Conservation (phyloP, 1,140 invertebrate genomes). For the Drosophila truncata region DNA sequence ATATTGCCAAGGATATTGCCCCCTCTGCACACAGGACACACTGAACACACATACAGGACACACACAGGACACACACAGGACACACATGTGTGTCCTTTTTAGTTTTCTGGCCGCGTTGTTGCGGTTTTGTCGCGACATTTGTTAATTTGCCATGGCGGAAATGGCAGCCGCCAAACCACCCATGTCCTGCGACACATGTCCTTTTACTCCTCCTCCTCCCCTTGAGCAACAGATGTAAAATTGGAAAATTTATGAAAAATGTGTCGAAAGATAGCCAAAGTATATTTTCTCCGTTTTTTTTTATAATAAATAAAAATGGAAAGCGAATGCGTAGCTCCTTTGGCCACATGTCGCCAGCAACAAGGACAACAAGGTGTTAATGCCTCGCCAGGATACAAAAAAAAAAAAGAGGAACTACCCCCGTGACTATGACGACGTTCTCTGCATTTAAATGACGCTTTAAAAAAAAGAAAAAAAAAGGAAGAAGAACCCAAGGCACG, state of each 20-base stretch:
- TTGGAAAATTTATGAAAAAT: slow-evolving; percentile 50
- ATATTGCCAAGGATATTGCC: slow-evolving; percentile 58
- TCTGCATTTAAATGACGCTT: slow-evolving; percentile 79
- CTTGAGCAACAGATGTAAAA: slow-evolving; percentile 41
- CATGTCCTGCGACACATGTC: slow-evolving; percentile 60
- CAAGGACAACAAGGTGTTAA: slow-evolving; percentile 81
- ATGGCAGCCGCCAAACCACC: slow-evolving; percentile 42
- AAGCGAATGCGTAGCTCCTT: slow-evolving; percentile 6
- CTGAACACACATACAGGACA: neutral
- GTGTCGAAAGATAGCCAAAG: slow-evolving; percentile 31
- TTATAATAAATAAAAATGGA: slow-evolving; percentile 48
- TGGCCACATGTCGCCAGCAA: slow-evolving; percentile 64
- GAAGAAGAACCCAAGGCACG: slow-evolving; percentile 7
- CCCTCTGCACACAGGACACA: slow-evolving; percentile 17
- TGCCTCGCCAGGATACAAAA: slow-evolving; percentile 39
- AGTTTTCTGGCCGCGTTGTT: slow-evolving; percentile 55
- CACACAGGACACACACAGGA: slow-evolving; percentile 15
- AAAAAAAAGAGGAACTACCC: slow-evolving; percentile 57
- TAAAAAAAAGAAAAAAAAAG: slow-evolving; percentile 35
- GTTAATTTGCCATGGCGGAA: slow-evolving; percentile 76
- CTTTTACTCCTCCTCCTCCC: neutral
- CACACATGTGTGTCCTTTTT: slow-evolving; percentile 48
- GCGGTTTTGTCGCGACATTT: slow-evolving; percentile 76
- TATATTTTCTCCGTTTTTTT: neutral
- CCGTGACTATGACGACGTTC: slow-evolving; percentile 42